A percentile compares a stretch with the other conserved stretches of the same genome.
Conservation (phyloP, 2,113 vertebrate species). For the Orthochromis indermauri region DNA sequence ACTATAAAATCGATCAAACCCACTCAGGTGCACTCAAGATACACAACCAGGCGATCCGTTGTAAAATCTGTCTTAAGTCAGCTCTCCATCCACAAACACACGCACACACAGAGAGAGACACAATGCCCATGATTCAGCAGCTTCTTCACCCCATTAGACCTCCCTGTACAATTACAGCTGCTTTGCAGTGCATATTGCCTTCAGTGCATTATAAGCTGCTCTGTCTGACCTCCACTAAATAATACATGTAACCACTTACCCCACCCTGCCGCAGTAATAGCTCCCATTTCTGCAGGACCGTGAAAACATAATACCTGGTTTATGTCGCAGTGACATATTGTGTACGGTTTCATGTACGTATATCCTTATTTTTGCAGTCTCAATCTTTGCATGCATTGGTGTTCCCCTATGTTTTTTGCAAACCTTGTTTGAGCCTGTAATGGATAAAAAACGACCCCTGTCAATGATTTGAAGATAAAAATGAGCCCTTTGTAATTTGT, state of each 20-base stretch:
- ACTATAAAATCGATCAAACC: not conserved
- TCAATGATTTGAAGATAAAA: not conserved
- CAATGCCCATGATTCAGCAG: slow-evolving; percentile 55
- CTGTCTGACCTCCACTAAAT: slow-evolving; percentile 46
- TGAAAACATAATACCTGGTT: not conserved
- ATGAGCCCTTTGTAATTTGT: not conserved
- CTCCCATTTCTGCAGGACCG: not conserved
- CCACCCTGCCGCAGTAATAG: not conserved
- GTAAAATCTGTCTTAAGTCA: not conserved
- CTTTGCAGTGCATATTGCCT: slow-evolving; percentile 7
- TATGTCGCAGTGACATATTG: not conserved
- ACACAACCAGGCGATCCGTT: not conserved
- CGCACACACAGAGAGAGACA: not conserved
- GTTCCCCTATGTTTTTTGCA: not conserved
- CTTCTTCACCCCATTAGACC: slow-evolving; percentile 33
- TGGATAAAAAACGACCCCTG: not conserved
- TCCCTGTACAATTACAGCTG: slow-evolving; percentile 6
- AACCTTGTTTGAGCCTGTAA: not conserved
- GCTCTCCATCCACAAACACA: not conserved
- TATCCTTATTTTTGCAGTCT: not conserved
- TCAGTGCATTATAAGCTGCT: slow-evolving; percentile 9
- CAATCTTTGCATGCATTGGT: not conserved
- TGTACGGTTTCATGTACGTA: not conserved
- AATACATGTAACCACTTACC: slow-evolving; percentile 34
- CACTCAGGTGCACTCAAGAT: not conserved